Base-by-base conservation (phyloP, 2,797 vertebrate genomes). In the Triplophysa yarkandensis region DNA sequence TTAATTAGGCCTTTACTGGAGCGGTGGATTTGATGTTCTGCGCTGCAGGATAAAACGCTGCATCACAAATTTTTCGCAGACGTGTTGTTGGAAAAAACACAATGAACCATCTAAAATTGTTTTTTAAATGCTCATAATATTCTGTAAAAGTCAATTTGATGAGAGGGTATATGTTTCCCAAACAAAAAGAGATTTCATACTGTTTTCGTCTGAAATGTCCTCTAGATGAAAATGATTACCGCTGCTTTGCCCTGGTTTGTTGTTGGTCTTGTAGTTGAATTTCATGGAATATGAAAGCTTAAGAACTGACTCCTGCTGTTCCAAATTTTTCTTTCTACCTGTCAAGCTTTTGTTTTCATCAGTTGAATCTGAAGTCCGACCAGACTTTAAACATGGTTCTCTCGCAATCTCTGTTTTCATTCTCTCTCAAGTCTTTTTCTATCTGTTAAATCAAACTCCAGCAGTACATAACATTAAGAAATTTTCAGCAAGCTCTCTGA, bases 1-100 rank as follows among this genome's bases (percentile, higher is more conserved):
- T n/a, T n/a, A n/a, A 87, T 87, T 85, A 80, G 55, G 57, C 63
- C 28, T 60, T 21, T 66, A 65, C 75, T 72, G 64, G 83, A 70
- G 52, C 71, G 81, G 61, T 68, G 65, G 82, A 83, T 82, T 50
- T 65, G 68, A 80, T 76, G 81, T 65, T 62, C 30, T 83, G 73
- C 36, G 74, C 36, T 21, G 76, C 55, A 17, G 70, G 27, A 39
- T 43, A 63, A 71, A 68, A 55, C 28, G 46, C 55, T 9, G 46
- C 61, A 52, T 76, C 28, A 57, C 74, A 28, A 55, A 77, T 71
- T 14, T 71, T 14, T 62, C 4, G 16, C 1, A 61, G 16, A 69
- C 10, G n/a, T 8, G 1, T 48, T 16, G 1, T 7, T 11, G 44
- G 46, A 58, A 57, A 62, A 30, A n/a, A n/a, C n/a, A n/a, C n/a